Evolutionary conservation across 2,888 invertebrate species (phyloP).

Genomic region (Leucoptera coffeella): DNA sequence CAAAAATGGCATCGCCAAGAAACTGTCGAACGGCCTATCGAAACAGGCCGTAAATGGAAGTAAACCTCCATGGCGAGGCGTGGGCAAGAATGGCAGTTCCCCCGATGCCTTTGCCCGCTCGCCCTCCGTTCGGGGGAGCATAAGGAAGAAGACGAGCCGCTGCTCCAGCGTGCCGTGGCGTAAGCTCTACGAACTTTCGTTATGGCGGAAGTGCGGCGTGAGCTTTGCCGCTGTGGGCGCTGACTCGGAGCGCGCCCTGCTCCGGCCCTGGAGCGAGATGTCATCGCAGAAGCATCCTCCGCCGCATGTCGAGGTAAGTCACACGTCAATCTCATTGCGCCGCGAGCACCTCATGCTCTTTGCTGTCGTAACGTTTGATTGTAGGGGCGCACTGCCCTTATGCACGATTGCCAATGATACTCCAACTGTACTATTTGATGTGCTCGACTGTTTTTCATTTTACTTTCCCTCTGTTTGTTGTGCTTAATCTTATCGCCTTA

Average conservation of each 20-base stretch:
- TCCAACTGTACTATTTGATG: too few relatives aligned
- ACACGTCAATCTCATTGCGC: slow-evolving; percentile 15
- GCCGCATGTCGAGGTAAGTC: slow-evolving; percentile 25
- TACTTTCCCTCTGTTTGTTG: too few relatives aligned
- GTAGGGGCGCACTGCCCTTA: slow-evolving; percentile 13
- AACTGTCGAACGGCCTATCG: slow-evolving; percentile 19
- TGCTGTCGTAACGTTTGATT: slow-evolving; percentile 28
- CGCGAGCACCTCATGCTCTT: slow-evolving; percentile 18
- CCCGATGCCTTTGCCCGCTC: slow-evolving; percentile 27
- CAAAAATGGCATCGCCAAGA: slow-evolving; percentile 22
- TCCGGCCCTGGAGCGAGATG: slow-evolving; percentile 32
- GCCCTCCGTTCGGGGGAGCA: slow-evolving; percentile 34
- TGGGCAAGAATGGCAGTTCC: slow-evolving; percentile 23
- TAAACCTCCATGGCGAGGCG: slow-evolving; percentile 43
- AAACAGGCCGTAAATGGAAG: slow-evolving; percentile 16
- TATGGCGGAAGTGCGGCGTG: slow-evolving; percentile 47
- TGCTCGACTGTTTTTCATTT: too few relatives aligned
- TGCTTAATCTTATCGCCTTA: slow-evolving; percentile 7
- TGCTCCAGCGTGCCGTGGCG: slow-evolving; percentile 46
- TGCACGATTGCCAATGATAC: too few relatives aligned
- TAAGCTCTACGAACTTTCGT: slow-evolving; percentile 48
- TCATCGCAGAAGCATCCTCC: slow-evolving; percentile 25
- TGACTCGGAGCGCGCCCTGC: slow-evolving; percentile 29
- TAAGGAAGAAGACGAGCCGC: slow-evolving; percentile 29
- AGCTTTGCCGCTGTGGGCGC: slow-evolving; percentile 35